phyloP scores from a whole-genome alignment of 2,113 vertebrate genomes.

The Anser cygnoides region DNA sequence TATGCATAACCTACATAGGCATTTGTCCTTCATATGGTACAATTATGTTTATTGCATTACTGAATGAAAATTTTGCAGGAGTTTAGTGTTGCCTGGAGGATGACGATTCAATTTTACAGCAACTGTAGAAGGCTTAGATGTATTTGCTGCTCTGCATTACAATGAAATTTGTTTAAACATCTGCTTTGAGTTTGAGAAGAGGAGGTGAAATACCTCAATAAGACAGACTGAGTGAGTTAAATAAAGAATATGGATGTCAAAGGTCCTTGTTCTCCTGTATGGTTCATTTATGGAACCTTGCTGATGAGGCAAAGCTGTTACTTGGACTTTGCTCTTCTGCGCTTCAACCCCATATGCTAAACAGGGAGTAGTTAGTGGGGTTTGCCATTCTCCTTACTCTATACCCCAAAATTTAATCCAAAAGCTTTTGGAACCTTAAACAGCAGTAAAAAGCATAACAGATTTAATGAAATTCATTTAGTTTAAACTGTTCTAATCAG shows the following conservation, averaged over 20 bases:
- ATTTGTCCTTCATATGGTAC: conserved; percentile 33
- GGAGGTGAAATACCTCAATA: neutral
- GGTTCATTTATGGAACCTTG: neutral
- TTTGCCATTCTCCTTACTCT: neutral
- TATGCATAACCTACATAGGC: neutral
- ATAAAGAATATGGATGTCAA: neutral
- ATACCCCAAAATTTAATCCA: neutral
- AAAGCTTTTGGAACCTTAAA: neutral
- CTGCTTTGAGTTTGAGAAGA: neutral
- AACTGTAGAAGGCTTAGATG: neutral
- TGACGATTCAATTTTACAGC: neutral
- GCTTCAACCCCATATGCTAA: neutral
- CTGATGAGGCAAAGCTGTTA: neutral
- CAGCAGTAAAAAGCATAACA: neutral
- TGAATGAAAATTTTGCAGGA: conserved; percentile 26
- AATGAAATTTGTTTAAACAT: conserved; percentile 21
- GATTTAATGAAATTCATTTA: neutral
- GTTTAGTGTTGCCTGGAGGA: conserved; percentile 21
- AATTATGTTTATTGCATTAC: conserved; percentile 38
- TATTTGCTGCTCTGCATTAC: neutral
- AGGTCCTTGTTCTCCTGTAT: neutral
- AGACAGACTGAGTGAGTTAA: neutral
- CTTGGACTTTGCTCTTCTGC: neutral
- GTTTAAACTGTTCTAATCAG: neutral
- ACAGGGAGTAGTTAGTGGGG: neutral